Evolutionary conservation across 2,797 vertebrate species (phyloP), one percentile per base, ranked within the genome.

Genomic region (Takifugu rubripes): DNA sequence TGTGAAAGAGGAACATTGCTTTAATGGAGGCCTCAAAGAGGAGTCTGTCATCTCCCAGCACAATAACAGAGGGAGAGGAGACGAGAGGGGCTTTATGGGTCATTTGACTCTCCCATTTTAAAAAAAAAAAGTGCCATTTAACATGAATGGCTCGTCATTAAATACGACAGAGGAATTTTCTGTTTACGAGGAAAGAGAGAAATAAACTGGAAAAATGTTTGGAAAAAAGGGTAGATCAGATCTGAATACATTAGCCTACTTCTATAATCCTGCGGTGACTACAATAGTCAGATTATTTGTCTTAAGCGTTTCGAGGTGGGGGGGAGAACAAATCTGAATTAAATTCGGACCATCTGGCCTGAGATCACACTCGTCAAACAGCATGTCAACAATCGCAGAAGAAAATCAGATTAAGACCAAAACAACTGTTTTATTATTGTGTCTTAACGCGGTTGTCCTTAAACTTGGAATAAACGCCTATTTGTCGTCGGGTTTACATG

Each of bases 1-100:
- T 81, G 70, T 89, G 86, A 90, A 88, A 85, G 83, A 82, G 78
- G 59, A 64, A 29, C 70, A 46, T 45, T 40, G 79, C 67, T 87
- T 83, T 85, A 87, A 87, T 78, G 74, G 81, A 86, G 69, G 68
- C 70, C 79, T 83, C 74, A 87, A 85, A 85, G 84, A 86, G 54
- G 79, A 80, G 70, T 74, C 75, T 82, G 81, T 79, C 79, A 83
- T 79, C 62, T 78, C 64, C 44, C 52, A 69, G 71, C 76, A 82
- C 73, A 70, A 83, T 74, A 63, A 71, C 74, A 68, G 49, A 69
- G 66, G 66, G 25, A 33, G 15, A 55, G 33, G 31, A 33, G 29
- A 57, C 8, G 61, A 68, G 75, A 64, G 59, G 27, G 11, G 83
- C 72, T 51, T 74, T 77, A 46, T 78, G 82, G 76, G 75, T 81